Percentiles rank a stretch among this genome's conserved stretches.
Evolutionary conservation across 1,140 invertebrate genomes (phyloP).

Genomic region (Arion vulgaris): DNA sequence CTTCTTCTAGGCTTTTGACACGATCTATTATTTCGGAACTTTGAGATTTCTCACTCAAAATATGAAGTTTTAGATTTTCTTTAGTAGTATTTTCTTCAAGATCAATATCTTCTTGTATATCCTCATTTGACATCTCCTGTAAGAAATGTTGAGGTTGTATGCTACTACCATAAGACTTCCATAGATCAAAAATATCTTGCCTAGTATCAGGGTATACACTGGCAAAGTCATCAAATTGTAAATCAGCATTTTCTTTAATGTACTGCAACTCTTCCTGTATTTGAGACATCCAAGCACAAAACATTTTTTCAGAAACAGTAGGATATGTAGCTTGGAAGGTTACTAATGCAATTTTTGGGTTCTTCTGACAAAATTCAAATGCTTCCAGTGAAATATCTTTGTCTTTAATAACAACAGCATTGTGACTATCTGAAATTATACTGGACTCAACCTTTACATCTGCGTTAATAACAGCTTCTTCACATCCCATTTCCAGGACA

Average conservation of each 20-base stretch:
- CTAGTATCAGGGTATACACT: conserved; percentile 12
- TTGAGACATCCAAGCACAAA: conserved; percentile 9
- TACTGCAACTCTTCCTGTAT: neutral
- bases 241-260: conserved; percentile 2
- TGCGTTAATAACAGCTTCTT: neutral
- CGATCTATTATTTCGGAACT: neutral
- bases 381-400: neutral
- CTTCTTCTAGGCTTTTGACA: neutral
- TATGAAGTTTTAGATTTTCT: neutral
- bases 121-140: neutral
- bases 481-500: neutral
- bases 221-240: conserved; percentile 19
- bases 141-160: neutral
- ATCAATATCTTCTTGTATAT: neutral
- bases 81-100: neutral
- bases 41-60: neutral
- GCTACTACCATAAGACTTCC: neutral
- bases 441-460: neutral
- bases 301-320: neutral
- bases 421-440: neutral
- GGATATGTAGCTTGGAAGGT: neutral
- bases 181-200: conserved; percentile 19
- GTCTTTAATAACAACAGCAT: neutral
- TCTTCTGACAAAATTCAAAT: conserved; percentile 21
- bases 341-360: neutral